These are phyloP conservation scores for Drepana falcataria DNA, from an alignment of 2,888 invertebrate genomes.

Conservation along the genomic window DNA sequence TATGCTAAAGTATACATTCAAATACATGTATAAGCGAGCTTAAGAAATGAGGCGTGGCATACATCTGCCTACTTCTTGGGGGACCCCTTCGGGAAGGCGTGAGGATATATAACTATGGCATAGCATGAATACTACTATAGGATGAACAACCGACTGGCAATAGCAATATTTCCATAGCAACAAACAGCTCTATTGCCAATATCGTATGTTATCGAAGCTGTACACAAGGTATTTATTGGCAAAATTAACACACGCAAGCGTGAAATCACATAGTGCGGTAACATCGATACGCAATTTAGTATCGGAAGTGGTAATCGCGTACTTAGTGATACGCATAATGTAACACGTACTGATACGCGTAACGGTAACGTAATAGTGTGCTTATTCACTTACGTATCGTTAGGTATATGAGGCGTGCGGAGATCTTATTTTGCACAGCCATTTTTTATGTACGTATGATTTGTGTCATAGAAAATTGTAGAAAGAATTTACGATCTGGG, in stretches of 20 bases:
- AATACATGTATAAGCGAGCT: too few relatives aligned
- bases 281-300: conserved; percentile 52
- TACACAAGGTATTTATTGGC: conserved; percentile 31
- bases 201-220: conserved; percentile 5
- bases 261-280: conserved; percentile 45
- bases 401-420: neutral
- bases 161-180: neutral
- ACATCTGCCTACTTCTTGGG: too few relatives aligned
- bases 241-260: conserved; percentile 48
- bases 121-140: too few relatives aligned
- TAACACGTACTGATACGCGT: conserved; percentile 12
- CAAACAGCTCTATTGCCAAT: neutral
- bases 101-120: too few relatives aligned
- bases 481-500: too few relatives aligned
- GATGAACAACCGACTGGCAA: neutral
- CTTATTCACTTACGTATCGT: conserved; percentile 2
- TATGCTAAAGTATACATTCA: too few relatives aligned
- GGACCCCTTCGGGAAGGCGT: too few relatives aligned
- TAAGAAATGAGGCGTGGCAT: too few relatives aligned
- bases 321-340: conserved; percentile 27
- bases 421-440: neutral
- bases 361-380: conserved; percentile 24
- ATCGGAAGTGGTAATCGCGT: conserved; percentile 30
- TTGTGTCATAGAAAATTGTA: too few relatives aligned
- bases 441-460: too few relatives aligned